phyloP scores from a whole-genome alignment of 2,797 vertebrate genomes.

The Notamacropus eugenii region DNA sequence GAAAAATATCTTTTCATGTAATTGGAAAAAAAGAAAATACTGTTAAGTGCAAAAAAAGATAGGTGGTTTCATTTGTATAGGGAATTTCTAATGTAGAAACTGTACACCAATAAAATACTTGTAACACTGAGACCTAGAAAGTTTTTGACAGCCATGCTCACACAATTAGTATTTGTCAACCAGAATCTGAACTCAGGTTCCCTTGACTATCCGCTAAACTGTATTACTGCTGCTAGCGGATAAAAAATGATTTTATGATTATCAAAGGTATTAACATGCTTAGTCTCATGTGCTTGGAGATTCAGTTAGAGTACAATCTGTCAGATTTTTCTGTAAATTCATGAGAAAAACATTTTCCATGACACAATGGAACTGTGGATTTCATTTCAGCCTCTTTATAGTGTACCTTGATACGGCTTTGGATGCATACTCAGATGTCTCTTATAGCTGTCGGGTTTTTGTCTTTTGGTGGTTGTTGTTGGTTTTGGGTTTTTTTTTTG shows the following conservation, averaged over 20 bases:
- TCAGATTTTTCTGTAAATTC: background rate
- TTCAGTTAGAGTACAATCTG: slow-evolving; percentile 27
- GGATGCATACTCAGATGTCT: slow-evolving; percentile 46
- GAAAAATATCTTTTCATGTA: too few relatives aligned
- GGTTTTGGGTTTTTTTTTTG: slow-evolving; percentile 47
- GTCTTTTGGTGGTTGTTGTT: slow-evolving; percentile 44
- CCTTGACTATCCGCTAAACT: too few relatives aligned
- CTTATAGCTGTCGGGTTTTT: background rate
- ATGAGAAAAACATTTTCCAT: background rate
- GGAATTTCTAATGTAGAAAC: background rate
- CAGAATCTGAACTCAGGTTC: too few relatives aligned
- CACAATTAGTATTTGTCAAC: too few relatives aligned
- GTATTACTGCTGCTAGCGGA: background rate
- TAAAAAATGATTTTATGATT: background rate
- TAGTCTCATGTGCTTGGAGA: background rate
- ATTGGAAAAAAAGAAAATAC: too few relatives aligned
- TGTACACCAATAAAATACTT: background rate
- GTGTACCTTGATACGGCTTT: slow-evolving; percentile 54
- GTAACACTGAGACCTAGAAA: background rate
- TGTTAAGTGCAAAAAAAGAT: background rate
- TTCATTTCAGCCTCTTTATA: slow-evolving; percentile 13
- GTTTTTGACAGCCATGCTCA: background rate
- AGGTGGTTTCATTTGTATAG: background rate
- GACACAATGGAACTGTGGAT: background rate
- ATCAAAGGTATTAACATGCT: slow-evolving; percentile 15